phyloP scores from a whole-genome alignment of 1,140 invertebrate genomes.

The Reticulitermes speratus region DNA sequence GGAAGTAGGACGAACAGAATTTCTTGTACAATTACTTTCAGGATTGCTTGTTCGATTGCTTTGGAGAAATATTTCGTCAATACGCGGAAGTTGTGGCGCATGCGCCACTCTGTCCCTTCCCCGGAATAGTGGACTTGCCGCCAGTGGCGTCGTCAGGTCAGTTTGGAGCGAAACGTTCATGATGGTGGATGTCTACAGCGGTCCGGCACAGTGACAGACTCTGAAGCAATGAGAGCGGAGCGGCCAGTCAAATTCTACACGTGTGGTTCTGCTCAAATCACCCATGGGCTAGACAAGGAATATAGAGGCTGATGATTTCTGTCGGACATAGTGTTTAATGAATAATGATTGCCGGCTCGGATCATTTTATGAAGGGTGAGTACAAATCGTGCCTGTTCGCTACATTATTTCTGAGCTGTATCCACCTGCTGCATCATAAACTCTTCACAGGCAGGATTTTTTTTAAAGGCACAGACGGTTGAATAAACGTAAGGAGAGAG shows the following conservation, averaged over 20 bases:
- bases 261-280: background rate
- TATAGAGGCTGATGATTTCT: background rate
- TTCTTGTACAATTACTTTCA: background rate
- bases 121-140: background rate
- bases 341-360: constrained; percentile 27
- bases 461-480: too few relatives aligned
- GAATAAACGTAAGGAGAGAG: too few relatives aligned
- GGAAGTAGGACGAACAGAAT: background rate
- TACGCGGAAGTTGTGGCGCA: background rate
- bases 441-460: too few relatives aligned
- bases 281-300: background rate
- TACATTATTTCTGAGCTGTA: background rate
- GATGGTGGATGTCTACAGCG: background rate
- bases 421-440: too few relatives aligned
- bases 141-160: background rate
- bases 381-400: background rate
- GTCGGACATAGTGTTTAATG: background rate
- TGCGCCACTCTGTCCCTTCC: background rate
- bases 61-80: background rate
- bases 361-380: constrained; percentile 32
- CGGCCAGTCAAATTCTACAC: background rate
- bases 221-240: too few relatives aligned
- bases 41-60: background rate
- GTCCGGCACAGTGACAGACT: too few relatives aligned
- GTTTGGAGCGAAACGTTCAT: background rate